Evolutionary conservation across 2,888 invertebrate species (phyloP), one percentile per base, ranked within the genome.

Genomic region (Strigamia maritima): DNA sequence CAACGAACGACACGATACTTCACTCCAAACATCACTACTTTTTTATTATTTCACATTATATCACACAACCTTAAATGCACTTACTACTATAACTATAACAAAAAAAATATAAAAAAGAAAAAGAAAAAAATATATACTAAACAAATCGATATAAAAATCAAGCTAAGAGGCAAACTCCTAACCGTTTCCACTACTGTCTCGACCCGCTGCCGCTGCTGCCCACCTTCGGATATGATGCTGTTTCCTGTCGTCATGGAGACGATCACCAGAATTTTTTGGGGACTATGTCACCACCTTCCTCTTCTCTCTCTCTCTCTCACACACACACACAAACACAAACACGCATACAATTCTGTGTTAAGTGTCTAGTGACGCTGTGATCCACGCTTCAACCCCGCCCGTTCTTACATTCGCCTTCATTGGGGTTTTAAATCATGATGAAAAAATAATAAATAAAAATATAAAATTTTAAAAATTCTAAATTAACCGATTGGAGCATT

Each of bases 1-100:
- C 49, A 49, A 49, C 49, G 49, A 49, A 49, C 49, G 49, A 49
- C 49, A 49, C 49, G 49, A 49, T 49, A 49, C 49, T 49, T 49
- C 49, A 49, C 49, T 49, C 49, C 49, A 49, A 49, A 49, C 49
- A 49, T 49, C 49, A 49, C 49, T 49, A 16, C 19, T 49, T 49
- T 49, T n/a, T 49, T 49, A 16, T 49, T n/a, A 49, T 49, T 49
- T 19, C 49, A 49, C 16, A 16, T 49, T 19, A 3, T 49, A 40
- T 49, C 14, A 16, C 49, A 49, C 49, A 7, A n/a, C 19, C 49
- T 49, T 49, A 49, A 49, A 49, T 49, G 49, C 49, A 49, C 49
- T 31, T 31, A 44, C n/a, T 49, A 49, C 8, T 3, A 49, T 49
- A 49, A 3, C 8, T 49, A 49, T 44, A 1, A 49, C 14, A 16